Percentiles rank a stretch among this genome's conserved stretches.
Evolutionary conservation across 2,113 vertebrate species (phyloP).

Genomic region (Accipiter virgatus): DNA sequence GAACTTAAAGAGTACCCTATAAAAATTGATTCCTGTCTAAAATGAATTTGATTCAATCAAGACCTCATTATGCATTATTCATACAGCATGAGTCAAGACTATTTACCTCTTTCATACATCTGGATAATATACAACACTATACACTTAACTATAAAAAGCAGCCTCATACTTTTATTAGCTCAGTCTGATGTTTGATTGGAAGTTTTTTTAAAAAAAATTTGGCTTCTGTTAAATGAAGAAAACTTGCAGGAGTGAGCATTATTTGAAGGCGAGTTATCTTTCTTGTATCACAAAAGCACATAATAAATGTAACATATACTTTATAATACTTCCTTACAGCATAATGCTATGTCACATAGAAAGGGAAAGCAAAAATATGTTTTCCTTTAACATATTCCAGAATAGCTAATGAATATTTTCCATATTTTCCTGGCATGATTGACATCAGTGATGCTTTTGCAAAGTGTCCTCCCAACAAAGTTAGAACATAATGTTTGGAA

Average conservation of each 20-base stretch:
- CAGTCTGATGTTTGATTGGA: neutral
- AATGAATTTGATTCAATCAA: slow-evolving; percentile 78
- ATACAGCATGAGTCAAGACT: slow-evolving; percentile 65
- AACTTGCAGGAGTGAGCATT: neutral
- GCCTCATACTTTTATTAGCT: slow-evolving; percentile 51
- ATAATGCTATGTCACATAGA: neutral
- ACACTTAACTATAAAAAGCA: slow-evolving; percentile 65
- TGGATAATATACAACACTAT: slow-evolving; percentile 60
- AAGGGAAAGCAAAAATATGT: neutral
- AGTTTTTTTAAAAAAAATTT: neutral
- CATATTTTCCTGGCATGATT: neutral
- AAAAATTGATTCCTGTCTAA: slow-evolving; percentile 78
- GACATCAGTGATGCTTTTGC: neutral
- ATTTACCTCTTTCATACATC: slow-evolving; percentile 72
- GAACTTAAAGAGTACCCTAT: slow-evolving; percentile 72
- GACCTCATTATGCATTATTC: slow-evolving; percentile 72
- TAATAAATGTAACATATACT: neutral
- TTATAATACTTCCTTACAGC: neutral
- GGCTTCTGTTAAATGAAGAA: neutral
- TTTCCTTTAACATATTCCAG: neutral
- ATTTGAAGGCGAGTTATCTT: neutral
- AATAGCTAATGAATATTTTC: neutral
- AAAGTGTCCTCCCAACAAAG: neutral
- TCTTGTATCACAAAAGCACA: neutral
- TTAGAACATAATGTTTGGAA: neutral